Evolutionary conservation across 2,797 vertebrate genomes (phyloP).

Genomic region (Lycodopsis pacificus): DNA sequence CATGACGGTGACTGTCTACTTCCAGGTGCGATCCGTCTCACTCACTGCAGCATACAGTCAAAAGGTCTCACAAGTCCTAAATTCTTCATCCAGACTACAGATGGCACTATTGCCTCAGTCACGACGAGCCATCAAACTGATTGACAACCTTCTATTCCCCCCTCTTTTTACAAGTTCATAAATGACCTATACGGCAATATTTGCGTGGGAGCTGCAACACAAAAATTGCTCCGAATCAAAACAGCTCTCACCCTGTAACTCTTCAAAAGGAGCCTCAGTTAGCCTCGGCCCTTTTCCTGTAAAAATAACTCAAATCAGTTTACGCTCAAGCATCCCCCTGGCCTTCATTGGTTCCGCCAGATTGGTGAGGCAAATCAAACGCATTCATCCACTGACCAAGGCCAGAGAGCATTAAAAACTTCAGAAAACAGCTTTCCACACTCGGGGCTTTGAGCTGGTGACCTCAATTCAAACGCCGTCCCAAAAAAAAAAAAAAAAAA

Average conservation of each 20-base stretch:
- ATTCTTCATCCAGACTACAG: conserved; percentile 81
- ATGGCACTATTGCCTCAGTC: conserved; percentile 85
- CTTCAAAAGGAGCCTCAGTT: conserved; percentile 69
- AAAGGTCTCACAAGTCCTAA: conserved; percentile 13
- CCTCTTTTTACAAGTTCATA: conserved; percentile 64
- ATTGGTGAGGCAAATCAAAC: conserved; percentile 80
- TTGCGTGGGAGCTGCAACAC: conserved; percentile 47
- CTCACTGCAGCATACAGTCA: conserved; percentile 18
- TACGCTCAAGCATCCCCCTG: conserved; percentile 62
- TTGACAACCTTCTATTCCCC: conserved; percentile 67
- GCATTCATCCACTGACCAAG: conserved; percentile 74
- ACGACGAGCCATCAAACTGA: conserved; percentile 69
- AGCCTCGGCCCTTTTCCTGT: conserved; percentile 66
- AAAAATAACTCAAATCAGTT: conserved; percentile 75
- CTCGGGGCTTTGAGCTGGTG: conserved; percentile 65
- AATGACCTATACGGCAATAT: conserved; percentile 63
- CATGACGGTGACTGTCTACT: conserved; percentile 1
- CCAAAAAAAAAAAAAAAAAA: conserved; percentile 39
- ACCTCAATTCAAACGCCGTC: conserved; percentile 75
- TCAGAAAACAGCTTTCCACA: conserved; percentile 74
- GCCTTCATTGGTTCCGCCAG: conserved; percentile 76
- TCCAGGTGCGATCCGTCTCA: conserved; percentile 32
- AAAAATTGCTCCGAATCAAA: conserved; percentile 52
- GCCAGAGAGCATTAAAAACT: conserved; percentile 75
- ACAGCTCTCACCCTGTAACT: conserved; percentile 58